These are phyloP conservation scores for Poeciliopsis infans DNA, from an alignment of 2,797 vertebrate species.

Conservation along the genomic window DNA sequence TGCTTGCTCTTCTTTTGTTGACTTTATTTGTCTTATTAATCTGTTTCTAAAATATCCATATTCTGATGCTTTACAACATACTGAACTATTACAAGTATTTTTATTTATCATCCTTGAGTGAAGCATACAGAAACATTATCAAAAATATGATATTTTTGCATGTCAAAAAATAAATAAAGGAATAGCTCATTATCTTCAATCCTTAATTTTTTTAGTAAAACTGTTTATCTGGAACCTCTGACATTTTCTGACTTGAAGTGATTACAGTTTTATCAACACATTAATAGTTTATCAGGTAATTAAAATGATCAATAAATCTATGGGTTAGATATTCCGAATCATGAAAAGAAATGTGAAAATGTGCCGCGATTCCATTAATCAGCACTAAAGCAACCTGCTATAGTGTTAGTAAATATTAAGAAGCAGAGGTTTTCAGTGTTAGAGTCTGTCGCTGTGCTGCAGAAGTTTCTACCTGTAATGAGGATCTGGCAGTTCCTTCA, in stretches of 20 bases:
- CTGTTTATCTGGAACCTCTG: not conserved
- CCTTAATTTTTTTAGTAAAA: too few species aligned
- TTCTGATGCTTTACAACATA: not conserved
- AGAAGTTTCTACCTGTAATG: conserved; percentile 86
- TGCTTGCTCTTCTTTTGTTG: not conserved
- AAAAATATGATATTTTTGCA: too few species aligned
- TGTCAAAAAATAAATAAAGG: not conserved
- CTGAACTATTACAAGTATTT: not conserved
- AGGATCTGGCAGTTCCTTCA: conserved; percentile 86
- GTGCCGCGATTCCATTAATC: not conserved
- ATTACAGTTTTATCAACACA: not conserved
- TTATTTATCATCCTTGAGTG: not conserved
- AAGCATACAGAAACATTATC: not conserved
- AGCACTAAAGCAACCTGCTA: not conserved
- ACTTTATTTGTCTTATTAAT: not conserved
- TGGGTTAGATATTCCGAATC: not conserved
- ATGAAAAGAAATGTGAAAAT: not conserved
- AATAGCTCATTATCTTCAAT: not conserved
- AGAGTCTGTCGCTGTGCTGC: accelerated
- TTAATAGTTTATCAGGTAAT: not conserved
- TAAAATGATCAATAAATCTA: not conserved
- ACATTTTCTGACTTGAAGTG: not conserved
- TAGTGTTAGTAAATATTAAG: not conserved
- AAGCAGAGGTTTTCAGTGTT: not conserved
- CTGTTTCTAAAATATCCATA: not conserved